phyloP scores from a whole-genome alignment of 2,797 vertebrate species.

The Notamacropus eugenii region DNA sequence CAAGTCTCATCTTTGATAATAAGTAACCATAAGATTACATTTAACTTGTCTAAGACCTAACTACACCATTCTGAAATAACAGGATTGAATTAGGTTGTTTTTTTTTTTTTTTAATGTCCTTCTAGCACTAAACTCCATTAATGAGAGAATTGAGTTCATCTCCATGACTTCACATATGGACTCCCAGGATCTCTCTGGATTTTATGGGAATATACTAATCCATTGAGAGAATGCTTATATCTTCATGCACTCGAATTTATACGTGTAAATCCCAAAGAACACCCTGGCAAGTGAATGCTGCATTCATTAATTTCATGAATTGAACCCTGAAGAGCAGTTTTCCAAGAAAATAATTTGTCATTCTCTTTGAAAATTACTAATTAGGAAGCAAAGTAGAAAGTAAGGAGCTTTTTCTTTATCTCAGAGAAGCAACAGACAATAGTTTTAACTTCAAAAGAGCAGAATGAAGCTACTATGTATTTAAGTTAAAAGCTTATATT shows the following conservation, averaged over 20 bases:
- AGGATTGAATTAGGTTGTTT: background rate
- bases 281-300: conserved; percentile 13
- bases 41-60: background rate
- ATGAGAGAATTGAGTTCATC: background rate
- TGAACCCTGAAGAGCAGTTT: conserved; percentile 63
- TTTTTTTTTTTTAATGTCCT: background rate
- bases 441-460: conserved; percentile 30
- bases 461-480: conserved; percentile 31
- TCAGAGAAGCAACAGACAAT: conserved; percentile 39
- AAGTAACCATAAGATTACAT: background rate
- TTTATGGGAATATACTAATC: conserved; percentile 44
- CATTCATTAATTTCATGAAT: conserved; percentile 65
- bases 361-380: conserved; percentile 69
- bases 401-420: conserved; percentile 44
- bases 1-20: background rate
- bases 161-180: background rate
- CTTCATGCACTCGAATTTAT: conserved; percentile 3
- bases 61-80: background rate
- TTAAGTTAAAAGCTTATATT: conserved; percentile 62
- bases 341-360: conserved; percentile 46
- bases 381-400: conserved; percentile 48
- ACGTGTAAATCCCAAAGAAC: conserved; percentile 47
- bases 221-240: background rate
- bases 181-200: conserved; percentile 8
- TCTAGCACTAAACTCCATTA: background rate